Evolutionary conservation across 2,797 vertebrate genomes (phyloP).

Genomic region (Huso huso): DNA sequence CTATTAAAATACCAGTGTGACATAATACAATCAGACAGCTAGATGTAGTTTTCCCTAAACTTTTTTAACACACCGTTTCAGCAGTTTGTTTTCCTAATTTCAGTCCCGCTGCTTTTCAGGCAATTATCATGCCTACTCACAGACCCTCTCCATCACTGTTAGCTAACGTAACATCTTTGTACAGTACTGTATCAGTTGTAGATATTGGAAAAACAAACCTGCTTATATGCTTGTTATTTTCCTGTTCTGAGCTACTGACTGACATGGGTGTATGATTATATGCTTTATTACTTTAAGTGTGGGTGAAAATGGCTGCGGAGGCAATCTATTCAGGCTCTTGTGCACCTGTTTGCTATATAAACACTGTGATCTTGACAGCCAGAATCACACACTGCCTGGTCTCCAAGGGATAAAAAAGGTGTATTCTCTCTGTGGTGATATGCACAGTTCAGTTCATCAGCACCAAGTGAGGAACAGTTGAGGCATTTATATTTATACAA

Average conservation of each 20-base stretch:
- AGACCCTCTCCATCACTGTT: constrained; percentile 17
- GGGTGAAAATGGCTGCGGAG: constrained; percentile 20
- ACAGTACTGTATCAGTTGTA: constrained; percentile 29
- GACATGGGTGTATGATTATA: constrained; percentile 17
- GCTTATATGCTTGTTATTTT: constrained; percentile 11
- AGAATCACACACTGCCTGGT: background rate
- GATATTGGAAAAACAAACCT: constrained; percentile 30
- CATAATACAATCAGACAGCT: no score
- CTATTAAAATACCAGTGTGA: no score
- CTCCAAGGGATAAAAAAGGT: background rate
- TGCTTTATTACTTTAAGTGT: constrained; percentile 16
- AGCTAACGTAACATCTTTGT: constrained; percentile 9
- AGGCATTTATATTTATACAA: no score
- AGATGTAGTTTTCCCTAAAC: no score
- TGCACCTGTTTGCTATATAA: constrained; percentile 24
- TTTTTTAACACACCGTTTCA: no score
- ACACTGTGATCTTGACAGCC: constrained; percentile 1
- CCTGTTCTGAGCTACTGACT: constrained; percentile 7
- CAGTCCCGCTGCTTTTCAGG: no score
- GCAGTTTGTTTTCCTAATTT: no score
- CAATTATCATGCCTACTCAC: no score
- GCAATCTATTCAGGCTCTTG: constrained; percentile 14
- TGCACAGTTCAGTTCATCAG: background rate
- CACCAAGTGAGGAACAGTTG: no score
- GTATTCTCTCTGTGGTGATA: background rate